phyloP scores from a whole-genome alignment of 1,140 invertebrate genomes.

The Mactra quadrangularis region DNA sequence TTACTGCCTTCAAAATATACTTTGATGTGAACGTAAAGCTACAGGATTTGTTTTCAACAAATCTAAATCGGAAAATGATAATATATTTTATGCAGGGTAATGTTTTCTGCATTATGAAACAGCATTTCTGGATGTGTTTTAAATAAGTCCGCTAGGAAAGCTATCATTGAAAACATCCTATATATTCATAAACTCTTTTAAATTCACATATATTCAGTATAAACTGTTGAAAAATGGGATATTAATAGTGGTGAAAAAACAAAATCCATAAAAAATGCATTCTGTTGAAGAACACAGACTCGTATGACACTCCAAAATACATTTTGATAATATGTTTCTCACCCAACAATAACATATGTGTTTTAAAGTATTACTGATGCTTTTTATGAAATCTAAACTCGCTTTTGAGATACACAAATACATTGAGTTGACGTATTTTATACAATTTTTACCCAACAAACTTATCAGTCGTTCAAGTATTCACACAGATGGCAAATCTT shows the following conservation, averaged over 20 bases:
- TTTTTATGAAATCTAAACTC: no score
- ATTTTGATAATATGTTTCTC: slow-evolving; percentile 31
- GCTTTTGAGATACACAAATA: no score
- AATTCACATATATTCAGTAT: slow-evolving; percentile 25
- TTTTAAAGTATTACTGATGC: no score
- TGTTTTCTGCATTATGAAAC: slow-evolving; percentile 44
- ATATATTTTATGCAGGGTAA: slow-evolving; percentile 36
- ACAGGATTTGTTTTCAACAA: slow-evolving; percentile 35
- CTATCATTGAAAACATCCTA: slow-evolving; percentile 10
- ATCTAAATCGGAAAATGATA: slow-evolving; percentile 17
- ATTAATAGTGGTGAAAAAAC: slow-evolving; percentile 25
- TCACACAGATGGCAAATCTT: no score
- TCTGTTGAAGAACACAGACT: neutral
- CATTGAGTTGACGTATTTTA: no score
- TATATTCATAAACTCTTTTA: slow-evolving; percentile 44
- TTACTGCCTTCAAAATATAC: slow-evolving; percentile 25
- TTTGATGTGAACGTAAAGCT: slow-evolving; percentile 37
- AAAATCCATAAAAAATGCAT: slow-evolving; percentile 35
- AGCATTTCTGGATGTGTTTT: slow-evolving; percentile 32
- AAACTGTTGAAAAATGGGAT: neutral
- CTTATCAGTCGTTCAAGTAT: no score
- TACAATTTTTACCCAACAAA: no score
- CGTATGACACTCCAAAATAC: slow-evolving; percentile 9
- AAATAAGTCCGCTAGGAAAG: slow-evolving; percentile 43
- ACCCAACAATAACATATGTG: no score